phyloP scores from a whole-genome alignment of 37 sponge, comb jelly and placozoan genomes.

The Spongia lamella region DNA sequence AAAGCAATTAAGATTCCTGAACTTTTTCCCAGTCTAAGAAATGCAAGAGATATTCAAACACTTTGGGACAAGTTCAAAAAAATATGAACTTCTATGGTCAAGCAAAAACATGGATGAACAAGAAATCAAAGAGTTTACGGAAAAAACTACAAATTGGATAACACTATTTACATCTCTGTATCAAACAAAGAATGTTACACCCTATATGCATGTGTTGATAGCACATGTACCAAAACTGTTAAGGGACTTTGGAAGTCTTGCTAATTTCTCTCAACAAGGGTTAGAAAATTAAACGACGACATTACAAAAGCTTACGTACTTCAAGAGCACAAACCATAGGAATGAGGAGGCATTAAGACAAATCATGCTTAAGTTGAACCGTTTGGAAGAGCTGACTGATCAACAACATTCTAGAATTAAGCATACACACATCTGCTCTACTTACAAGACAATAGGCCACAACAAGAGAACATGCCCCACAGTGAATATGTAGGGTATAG shows the following conservation, averaged over 20 bases:
- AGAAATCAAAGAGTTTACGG: background rate
- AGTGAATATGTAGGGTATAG: background rate
- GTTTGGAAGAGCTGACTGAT: conserved; percentile 13
- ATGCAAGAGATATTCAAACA: background rate
- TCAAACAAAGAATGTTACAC: background rate
- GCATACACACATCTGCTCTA: background rate
- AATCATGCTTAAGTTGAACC: conserved; percentile 16
- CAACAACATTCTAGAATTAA: background rate
- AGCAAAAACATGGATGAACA: background rate
- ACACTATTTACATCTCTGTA: background rate
- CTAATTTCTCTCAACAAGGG: conserved; percentile 20
- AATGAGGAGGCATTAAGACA: conserved; percentile 6
- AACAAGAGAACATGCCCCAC: background rate
- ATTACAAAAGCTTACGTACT: too few species aligned
- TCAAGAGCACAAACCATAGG: background rate
- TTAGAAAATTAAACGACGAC: too few species aligned
- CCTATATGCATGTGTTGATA: background rate
- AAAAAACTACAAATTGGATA: conserved; percentile 4
- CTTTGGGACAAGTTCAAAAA: conserved; percentile 5
- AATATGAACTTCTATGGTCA: background rate
- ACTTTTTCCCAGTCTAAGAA: background rate
- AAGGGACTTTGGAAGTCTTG: background rate
- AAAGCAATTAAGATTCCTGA: background rate
- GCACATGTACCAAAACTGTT: background rate
- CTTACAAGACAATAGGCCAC: conserved; percentile 9